phyloP scores from a whole-genome alignment of 1,140 invertebrate genomes.

The Drosophila leontia region DNA sequence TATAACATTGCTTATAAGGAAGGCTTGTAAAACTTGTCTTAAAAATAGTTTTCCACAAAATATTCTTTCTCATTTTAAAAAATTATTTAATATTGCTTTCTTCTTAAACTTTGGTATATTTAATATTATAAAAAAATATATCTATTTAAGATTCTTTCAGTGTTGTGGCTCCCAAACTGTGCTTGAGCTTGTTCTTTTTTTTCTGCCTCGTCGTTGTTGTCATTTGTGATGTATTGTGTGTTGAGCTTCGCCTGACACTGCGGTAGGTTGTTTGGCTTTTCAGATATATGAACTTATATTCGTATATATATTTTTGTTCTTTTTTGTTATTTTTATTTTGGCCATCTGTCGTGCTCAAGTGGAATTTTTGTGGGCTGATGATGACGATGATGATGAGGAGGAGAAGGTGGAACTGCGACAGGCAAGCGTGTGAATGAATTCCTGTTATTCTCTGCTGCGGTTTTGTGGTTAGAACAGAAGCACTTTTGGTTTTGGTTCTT shows the following conservation, averaged over 20 bases:
- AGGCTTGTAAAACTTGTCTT: no score
- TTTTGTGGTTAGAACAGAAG: slow-evolving; percentile 40
- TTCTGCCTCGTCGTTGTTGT: slow-evolving; percentile 38
- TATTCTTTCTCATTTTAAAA: not conserved
- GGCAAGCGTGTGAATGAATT: slow-evolving; percentile 52
- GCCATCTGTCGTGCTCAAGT: slow-evolving; percentile 59
- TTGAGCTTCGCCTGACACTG: slow-evolving; percentile 65
- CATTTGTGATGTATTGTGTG: slow-evolving; percentile 45
- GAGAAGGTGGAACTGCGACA: not conserved
- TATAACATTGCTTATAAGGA: no score
- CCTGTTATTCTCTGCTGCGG: slow-evolving; percentile 7
- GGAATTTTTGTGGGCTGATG: slow-evolving; percentile 37
- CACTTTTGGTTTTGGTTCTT: slow-evolving; percentile 23
- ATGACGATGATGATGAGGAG: slow-evolving; percentile 28
- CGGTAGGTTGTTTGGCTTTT: slow-evolving; percentile 60
- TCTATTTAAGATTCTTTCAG: not conserved
- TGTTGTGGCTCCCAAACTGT: slow-evolving; percentile 30
- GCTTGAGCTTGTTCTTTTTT: slow-evolving; percentile 5
- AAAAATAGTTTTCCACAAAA: not conserved
- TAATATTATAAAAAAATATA: not conserved
- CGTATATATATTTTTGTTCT: slow-evolving; percentile 13
- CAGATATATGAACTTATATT: slow-evolving; percentile 48
- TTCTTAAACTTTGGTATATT: not conserved
- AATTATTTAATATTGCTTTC: not conserved
- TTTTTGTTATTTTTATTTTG: slow-evolving; percentile 35